Percentiles rank a stretch among this genome's conserved stretches.
These are phyloP conservation scores for Cheilosia soror DNA, from an alignment of 2,888 invertebrate genomes.

Conservation along the genomic window DNA sequence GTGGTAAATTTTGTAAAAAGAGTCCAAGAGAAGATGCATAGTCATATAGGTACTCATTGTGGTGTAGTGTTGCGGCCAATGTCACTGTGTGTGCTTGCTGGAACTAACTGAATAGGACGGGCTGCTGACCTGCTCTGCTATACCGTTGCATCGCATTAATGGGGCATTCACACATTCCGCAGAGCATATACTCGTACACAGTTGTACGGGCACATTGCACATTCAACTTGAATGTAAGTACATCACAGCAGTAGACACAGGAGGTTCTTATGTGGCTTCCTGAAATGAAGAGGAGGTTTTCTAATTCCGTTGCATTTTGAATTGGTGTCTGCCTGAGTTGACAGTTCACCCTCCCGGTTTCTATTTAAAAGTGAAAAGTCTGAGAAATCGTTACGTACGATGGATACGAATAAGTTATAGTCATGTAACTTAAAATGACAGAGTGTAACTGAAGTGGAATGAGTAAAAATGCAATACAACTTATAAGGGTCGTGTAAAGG, in stretches of 20 bases:
- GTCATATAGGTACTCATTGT: neutral
- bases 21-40: slow-evolving; percentile 21
- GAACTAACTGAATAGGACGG: slow-evolving; percentile 41
- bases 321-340: slow-evolving; percentile 27
- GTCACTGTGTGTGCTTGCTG: slow-evolving; percentile 43
- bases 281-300: slow-evolving; percentile 70
- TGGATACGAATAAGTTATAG: neutral
- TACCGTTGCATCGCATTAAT: slow-evolving; percentile 39
- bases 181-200: neutral
- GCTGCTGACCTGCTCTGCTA: slow-evolving; percentile 47
- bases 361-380: slow-evolving; percentile 47
- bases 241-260: slow-evolving; percentile 40
- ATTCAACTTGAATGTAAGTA: slow-evolving; percentile 29
- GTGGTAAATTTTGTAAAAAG: slow-evolving; percentile 49
- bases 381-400: slow-evolving; percentile 31
- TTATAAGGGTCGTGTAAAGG: slow-evolving; percentile 38
- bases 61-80: slow-evolving; percentile 11
- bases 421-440: slow-evolving; percentile 47
- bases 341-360: slow-evolving; percentile 2
- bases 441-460: slow-evolving; percentile 61
- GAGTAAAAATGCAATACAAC: slow-evolving; percentile 52
- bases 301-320: slow-evolving; percentile 55
- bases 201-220: neutral
- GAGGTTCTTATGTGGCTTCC: slow-evolving; percentile 70
- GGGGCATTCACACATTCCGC: slow-evolving; percentile 50